These are phyloP conservation scores for Alsophila aescularia DNA, from an alignment of 2,888 invertebrate species.

Conservation along the genomic window DNA sequence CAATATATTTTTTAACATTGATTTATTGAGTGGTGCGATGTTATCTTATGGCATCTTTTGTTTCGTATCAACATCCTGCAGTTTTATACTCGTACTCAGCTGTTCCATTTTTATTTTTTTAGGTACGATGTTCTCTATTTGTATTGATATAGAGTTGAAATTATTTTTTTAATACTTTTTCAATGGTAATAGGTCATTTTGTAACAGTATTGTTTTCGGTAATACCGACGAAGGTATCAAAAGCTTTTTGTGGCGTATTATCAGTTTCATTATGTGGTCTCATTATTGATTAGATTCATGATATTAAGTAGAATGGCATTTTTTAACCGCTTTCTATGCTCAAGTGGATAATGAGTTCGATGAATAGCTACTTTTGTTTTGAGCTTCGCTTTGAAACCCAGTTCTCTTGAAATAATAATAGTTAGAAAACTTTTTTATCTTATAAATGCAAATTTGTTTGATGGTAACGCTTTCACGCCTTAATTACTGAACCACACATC, in stretches of 20 bases:
- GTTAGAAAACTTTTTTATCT: too few relatives aligned
- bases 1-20: constrained; percentile 42
- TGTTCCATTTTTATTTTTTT: background rate
- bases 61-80: constrained; percentile 42
- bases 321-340: too few relatives aligned
- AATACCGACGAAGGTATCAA: constrained; percentile 29
- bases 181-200: constrained; percentile 5
- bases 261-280: constrained; percentile 55
- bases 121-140: background rate
- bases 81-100: constrained; percentile 4
- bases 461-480: too few relatives aligned
- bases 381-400: too few relatives aligned
- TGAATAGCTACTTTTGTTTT: background rate
- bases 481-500: too few relatives aligned
- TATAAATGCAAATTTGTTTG: too few relatives aligned
- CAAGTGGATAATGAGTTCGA: too few relatives aligned
- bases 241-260: constrained; percentile 47
- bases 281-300: constrained; percentile 71
- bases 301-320: constrained; percentile 33
- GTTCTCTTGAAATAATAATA: too few relatives aligned
- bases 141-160: background rate
- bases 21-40: constrained; percentile 55
- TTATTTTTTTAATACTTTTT: background rate
- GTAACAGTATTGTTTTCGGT: constrained; percentile 37
- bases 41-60: constrained; percentile 54